Evolutionary conservation across 2,797 vertebrate genomes (phyloP), one percentile per base, ranked within the genome.

Genomic region (Cyprinella venusta): DNA sequence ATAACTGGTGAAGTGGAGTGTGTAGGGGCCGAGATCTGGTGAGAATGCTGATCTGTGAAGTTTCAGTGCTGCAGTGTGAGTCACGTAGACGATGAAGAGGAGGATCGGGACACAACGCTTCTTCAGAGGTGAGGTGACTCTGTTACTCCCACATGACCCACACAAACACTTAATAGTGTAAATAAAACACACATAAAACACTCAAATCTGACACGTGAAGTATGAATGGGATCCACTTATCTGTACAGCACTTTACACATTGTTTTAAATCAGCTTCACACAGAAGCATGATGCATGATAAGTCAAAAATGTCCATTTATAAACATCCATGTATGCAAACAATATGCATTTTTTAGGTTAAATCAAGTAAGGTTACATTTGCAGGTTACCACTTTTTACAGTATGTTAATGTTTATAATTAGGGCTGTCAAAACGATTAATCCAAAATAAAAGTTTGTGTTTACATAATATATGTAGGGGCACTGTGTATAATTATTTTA

Each of bases 21-120:
- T 75, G 79, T 77, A 48, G 70, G 59, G 56, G 21, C 76, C 67
- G 72, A 72, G 71, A 64, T 61, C n/a, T 38, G 76, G 68, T 85
- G 40, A 52, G 79, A 88, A 50, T 88, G 84, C 87, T 86, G 84
- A 88, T 81, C 15, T 42, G 54, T 85, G 76, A 72, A 50, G 72
- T 77, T 86, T 45, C 19, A 59, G 33, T 78, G 75, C 84, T 84
- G 82, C 80, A 86, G 79, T 56, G 77, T 83, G 77, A 87, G 76
- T 89, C 84, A 87, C 52, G 30, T 36, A 50, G 45, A n/a, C 71
- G 50, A 50, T 84, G 81, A 81, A 75, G 86, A 86, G 86, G 86
- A 18, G 81, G 79, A 78, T 38, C 45, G 18, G 74, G 68, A 71
- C 78, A 76, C 75, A 26, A 74, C 70, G 50, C 61, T 54, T 59